Evolutionary conservation across 2,888 invertebrate species (phyloP).

Genomic region (Gastracanthus pulcherrimus): DNA sequence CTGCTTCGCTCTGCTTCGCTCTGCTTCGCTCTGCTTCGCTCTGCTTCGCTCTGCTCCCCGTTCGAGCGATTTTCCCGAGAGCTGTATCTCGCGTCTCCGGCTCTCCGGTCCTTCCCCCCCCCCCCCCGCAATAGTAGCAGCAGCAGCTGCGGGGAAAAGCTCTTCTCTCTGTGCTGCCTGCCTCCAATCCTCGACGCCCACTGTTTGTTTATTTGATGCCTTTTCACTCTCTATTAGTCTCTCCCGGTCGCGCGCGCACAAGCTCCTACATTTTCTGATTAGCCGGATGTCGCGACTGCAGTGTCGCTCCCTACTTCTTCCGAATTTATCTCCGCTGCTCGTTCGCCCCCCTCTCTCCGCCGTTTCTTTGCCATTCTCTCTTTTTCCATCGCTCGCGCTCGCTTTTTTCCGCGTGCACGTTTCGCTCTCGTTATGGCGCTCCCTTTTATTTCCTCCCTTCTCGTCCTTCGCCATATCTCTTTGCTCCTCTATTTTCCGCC

Average conservation of each 20-base stretch:
- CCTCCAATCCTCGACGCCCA: slow-evolving; percentile 63
- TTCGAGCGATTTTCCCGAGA: slow-evolving; percentile 47
- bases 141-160: too few relatives aligned
- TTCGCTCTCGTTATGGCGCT: background rate
- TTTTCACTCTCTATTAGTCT: slow-evolving; percentile 78
- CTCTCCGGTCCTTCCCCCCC: slow-evolving; percentile 58
- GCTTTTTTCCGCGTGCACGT: background rate
- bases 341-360: background rate
- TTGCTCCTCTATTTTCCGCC: slow-evolving; percentile 57
- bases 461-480: background rate
- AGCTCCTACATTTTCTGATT: slow-evolving; percentile 76
- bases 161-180: too few relatives aligned
- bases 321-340: slow-evolving; percentile 19
- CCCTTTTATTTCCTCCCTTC: background rate
- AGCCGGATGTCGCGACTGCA: slow-evolving; percentile 71
- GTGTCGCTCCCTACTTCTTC: slow-evolving; percentile 14
- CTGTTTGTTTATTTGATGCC: slow-evolving; percentile 77
- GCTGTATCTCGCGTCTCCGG: slow-evolving; percentile 34
- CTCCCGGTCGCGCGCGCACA: slow-evolving; percentile 41
- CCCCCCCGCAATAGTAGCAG: slow-evolving; percentile 45
- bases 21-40: slow-evolving; percentile 54
- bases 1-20: slow-evolving; percentile 62
- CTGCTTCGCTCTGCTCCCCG: slow-evolving; percentile 56
- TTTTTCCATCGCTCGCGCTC: slow-evolving; percentile 10
- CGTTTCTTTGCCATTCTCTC: background rate